A percentile compares a stretch with the other conserved stretches of the same genome.
phyloP scores from a whole-genome alignment of 2,113 vertebrate genomes.

The Anguilla rostrata region DNA sequence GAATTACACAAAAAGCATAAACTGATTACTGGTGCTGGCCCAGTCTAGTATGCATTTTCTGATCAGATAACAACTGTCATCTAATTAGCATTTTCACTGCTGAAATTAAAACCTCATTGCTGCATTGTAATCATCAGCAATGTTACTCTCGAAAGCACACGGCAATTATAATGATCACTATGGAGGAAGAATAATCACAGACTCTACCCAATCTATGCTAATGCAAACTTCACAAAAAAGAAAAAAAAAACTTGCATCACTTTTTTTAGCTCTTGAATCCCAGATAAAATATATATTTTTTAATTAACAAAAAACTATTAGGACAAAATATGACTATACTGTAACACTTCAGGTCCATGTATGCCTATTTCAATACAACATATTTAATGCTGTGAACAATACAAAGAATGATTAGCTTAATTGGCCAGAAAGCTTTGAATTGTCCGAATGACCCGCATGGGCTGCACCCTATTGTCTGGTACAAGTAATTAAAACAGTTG shows the following conservation, averaged over 20 bases:
- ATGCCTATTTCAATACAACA: background rate
- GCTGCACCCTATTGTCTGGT: background rate
- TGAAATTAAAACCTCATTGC: background rate
- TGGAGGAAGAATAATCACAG: background rate
- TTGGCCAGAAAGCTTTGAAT: too few relatives aligned
- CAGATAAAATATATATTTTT: background rate
- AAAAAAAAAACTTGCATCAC: background rate
- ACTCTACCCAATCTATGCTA: background rate
- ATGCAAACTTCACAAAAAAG: background rate
- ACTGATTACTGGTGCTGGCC: background rate
- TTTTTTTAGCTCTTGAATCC: background rate
- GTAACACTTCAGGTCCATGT: background rate
- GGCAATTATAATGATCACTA: background rate
- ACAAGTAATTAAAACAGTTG: too few relatives aligned
- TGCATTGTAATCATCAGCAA: background rate
- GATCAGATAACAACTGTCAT: background rate
- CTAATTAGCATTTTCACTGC: background rate
- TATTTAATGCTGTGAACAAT: background rate
- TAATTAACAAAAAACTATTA: background rate
- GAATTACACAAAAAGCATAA: background rate
- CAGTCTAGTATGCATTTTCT: background rate
- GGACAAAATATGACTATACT: too few relatives aligned
- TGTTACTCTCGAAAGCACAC: background rate
- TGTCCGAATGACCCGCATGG: too few relatives aligned
- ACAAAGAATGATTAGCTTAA: background rate